Base-by-base conservation (phyloP, 1,140 invertebrate genomes). In the Phymorhynchus buccinoides region DNA sequence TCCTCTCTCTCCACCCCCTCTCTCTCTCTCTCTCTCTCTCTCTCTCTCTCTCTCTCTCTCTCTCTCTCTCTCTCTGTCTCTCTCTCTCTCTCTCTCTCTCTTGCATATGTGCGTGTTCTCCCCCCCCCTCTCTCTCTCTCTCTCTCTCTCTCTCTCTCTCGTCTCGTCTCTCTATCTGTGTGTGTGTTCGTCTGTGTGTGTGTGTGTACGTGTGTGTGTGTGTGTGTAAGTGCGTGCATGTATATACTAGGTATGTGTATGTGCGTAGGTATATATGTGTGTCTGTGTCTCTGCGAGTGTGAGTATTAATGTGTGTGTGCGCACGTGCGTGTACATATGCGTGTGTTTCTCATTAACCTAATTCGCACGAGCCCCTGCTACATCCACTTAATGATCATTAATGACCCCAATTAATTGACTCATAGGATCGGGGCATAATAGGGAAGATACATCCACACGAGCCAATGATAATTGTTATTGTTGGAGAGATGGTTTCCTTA, bases 21-120 rank as follows among this genome's bases (percentile, higher is more conserved):
- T 66, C 62, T 66, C 9, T 66, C 62, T 66, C 62, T 66, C 62
- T 66, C 62, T 66, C 62, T 66, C 62, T 66, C 62, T 66, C 62
- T 9, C 9, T 66, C 62, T 66, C 9, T 66, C 62, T 66, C 62
- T 66, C 62, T 66, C 62, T 66, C 62, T 66, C 62, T 66, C 62
- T 66, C 62, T 66, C 62, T 66, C 62, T 12, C 62, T 12, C 62
- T 12, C 62, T 12, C 62, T 12, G 18, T 12, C 62, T 12, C 62
- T 12, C 62, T 12, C 62, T 12, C 62, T 12, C 62, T 12, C 62
- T 12, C 62, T 12, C 62, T n/a, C n/a, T n/a, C n/a, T n/a, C n/a
- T n/a, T n/a, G n/a, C n/a, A n/a, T n/a, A n/a, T n/a, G n/a, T n/a
- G 6, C 62, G 6, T n/a, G 6, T n/a, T 12, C 62, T 12, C 62